Percentiles rank a stretch among this genome's conserved stretches.
These are phyloP conservation scores for Drepana falcataria DNA, from an alignment of 2,888 invertebrate genomes.

Conservation along the genomic window DNA sequence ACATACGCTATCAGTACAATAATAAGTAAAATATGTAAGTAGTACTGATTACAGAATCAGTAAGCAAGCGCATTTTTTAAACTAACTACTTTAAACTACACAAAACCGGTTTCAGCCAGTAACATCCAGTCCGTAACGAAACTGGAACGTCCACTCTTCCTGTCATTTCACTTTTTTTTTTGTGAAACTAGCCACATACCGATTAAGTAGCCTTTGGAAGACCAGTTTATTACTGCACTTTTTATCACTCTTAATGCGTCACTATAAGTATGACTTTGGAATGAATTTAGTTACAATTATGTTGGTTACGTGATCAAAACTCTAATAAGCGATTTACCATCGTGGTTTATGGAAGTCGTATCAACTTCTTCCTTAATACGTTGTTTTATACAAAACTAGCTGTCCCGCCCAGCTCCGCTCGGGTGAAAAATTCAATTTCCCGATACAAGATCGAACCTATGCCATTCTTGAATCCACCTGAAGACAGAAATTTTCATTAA, in stretches of 20 bases:
- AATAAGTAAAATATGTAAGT: too few relatives aligned
- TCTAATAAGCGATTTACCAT: conserved; percentile 6
- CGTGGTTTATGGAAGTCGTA: conserved; percentile 10
- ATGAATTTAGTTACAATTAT: background rate
- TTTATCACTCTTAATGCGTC: background rate
- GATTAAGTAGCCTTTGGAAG: conserved; percentile 6
- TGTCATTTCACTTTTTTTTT: conserved; percentile 50
- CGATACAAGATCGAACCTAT: too few relatives aligned
- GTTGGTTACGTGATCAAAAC: background rate
- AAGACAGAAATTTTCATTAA: too few relatives aligned
- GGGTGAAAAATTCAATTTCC: too few relatives aligned
- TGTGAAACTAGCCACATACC: conserved; percentile 22
- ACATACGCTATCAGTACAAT: too few relatives aligned
- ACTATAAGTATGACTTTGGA: background rate
- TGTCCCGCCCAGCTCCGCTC: too few relatives aligned
- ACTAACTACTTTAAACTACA: conserved; percentile 9
- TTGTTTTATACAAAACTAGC: conserved; percentile 1
- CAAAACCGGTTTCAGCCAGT: conserved; percentile 33
- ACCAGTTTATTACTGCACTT: background rate
- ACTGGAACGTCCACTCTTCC: conserved; percentile 45
- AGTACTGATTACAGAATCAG: background rate
- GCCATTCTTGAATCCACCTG: too few relatives aligned
- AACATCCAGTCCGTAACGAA: conserved; percentile 23
- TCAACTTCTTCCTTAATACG: conserved; percentile 17
- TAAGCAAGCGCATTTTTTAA: background rate